Evolutionary conservation across 2,797 vertebrate species (phyloP), one percentile per base, ranked within the genome.

Genomic region (Chanos chanos): DNA sequence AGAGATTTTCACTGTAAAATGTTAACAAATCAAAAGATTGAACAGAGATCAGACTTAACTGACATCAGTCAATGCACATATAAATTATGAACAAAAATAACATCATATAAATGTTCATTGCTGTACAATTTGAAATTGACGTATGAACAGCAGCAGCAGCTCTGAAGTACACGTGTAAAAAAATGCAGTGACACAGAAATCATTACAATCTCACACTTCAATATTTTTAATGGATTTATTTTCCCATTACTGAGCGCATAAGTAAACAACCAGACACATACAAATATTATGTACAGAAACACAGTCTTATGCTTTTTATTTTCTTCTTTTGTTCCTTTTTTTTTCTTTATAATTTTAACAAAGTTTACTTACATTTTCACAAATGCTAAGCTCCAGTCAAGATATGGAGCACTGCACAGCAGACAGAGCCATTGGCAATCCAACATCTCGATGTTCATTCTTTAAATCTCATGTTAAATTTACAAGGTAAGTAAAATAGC

Each of bases 261-360:
- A 43, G 40, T 43, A 43, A 43, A 43, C 40, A 43, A 43, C 40
- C 40, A 43, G 43, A 43, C 40, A 43, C 40, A 43, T 43, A 43
- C 40, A 43, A 43, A 43, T 43, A 43, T 43, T 43, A 43, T 43
- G 40, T 43, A 43, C 40, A 43, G n/a, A n/a, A 43, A 43, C 40
- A 43, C 40, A 16, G 39, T 43, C 40, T 43, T 43, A 43, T 43
- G 43, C n/a, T n/a, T n/a, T n/a, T n/a, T n/a, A n/a, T n/a, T n/a
- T n/a, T n/a, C n/a, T n/a, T n/a, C n/a, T n/a, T n/a, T n/a, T n/a
- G n/a, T n/a, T n/a, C n/a, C n/a, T n/a, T n/a, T n/a, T 43, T 40
- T 43, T 40, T 37, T 34, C 43, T 43, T 43, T 43, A 40, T 43
- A 43, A 43, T 43, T 43, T 43, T 43, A 43, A 43, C 40, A 43